phyloP scores from a whole-genome alignment of 2,888 invertebrate species.

The Drosophila recens region DNA sequence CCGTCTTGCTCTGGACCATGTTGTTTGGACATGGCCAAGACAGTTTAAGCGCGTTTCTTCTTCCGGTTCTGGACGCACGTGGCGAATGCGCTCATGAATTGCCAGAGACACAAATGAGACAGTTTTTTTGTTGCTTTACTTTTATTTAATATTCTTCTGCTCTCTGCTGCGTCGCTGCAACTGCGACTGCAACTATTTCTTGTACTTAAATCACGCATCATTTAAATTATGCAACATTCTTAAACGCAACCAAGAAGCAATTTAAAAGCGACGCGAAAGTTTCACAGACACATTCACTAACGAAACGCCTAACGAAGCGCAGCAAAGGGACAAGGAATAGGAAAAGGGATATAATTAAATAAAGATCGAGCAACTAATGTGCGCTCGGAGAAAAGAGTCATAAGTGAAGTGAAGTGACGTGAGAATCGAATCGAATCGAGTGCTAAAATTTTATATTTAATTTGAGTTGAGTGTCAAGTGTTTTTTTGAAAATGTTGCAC shows the following conservation, averaged over 20 bases:
- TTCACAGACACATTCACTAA: conserved; percentile 40
- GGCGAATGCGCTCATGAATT: conserved; percentile 32
- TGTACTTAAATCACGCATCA: conserved; percentile 65
- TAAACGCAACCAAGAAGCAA: conserved; percentile 46
- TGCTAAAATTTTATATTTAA: conserved; percentile 2
- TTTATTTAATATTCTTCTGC: not conserved
- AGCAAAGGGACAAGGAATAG: conserved; percentile 30
- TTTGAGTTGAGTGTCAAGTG: not conserved
- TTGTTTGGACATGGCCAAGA: conserved; percentile 16
- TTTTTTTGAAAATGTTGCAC: conserved; percentile 37
- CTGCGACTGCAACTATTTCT: conserved; percentile 20
- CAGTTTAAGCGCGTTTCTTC: conserved; percentile 8
- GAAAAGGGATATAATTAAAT: not conserved
- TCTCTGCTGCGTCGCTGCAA: not conserved
- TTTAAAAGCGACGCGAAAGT: conserved; percentile 49
- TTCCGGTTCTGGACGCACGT: conserved; percentile 53
- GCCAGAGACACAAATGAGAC: conserved; percentile 37
- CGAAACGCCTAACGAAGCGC: conserved; percentile 22
- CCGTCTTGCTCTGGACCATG: conserved; percentile 42
- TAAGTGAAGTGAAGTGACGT: not conserved
- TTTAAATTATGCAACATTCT: conserved; percentile 71
- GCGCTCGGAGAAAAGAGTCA: not conserved
- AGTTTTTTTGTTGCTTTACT: conserved; percentile 3
- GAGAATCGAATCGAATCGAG: not conserved
- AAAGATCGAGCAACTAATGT: conserved; percentile 26